Percentiles rank a stretch among this genome's conserved stretches.
Evolutionary conservation across 2,113 vertebrate species (phyloP).

Genomic region (Redunca redunca): DNA sequence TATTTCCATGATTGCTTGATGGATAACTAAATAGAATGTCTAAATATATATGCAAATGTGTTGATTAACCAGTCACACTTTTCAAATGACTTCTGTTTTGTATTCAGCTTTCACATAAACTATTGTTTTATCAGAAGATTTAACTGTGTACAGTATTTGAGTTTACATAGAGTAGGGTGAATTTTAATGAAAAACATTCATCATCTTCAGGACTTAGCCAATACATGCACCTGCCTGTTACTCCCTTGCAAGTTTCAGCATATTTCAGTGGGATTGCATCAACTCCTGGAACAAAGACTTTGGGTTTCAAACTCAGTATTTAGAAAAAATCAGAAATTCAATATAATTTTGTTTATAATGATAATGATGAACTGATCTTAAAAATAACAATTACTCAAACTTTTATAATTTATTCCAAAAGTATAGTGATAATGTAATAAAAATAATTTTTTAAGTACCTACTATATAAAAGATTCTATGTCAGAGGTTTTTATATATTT

Average conservation of each 20-base stretch:
- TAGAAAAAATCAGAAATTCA: not conserved
- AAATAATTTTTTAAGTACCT: not conserved
- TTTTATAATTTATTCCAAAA: not conserved
- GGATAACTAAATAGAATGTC: slow-evolving; percentile 36
- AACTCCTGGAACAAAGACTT: not conserved
- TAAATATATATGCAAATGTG: slow-evolving; percentile 43
- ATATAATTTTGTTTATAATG: not conserved
- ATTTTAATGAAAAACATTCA: slow-evolving; percentile 73
- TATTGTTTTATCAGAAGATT: slow-evolving; percentile 55
- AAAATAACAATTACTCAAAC: not conserved
- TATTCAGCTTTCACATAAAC: slow-evolving; percentile 35
- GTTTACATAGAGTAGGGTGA: slow-evolving; percentile 33
- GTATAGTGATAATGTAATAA: not conserved
- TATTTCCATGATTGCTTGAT: slow-evolving; percentile 48
- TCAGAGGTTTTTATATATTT: not conserved
- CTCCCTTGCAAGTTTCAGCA: not conserved
- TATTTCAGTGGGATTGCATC: not conserved
- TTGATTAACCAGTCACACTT: slow-evolving; percentile 45
- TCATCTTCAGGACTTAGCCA: slow-evolving; percentile 54
- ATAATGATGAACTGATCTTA: not conserved
- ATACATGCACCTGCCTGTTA: not conserved
- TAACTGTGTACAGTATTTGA: slow-evolving; percentile 51
- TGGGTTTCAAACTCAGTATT: not conserved
- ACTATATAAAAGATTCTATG: not conserved
- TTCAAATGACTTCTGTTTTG: slow-evolving; percentile 57